A percentile compares a stretch with the other conserved stretches of the same genome.
phyloP scores from a whole-genome alignment of 2,888 invertebrate genomes.

The Amiota communis region DNA sequence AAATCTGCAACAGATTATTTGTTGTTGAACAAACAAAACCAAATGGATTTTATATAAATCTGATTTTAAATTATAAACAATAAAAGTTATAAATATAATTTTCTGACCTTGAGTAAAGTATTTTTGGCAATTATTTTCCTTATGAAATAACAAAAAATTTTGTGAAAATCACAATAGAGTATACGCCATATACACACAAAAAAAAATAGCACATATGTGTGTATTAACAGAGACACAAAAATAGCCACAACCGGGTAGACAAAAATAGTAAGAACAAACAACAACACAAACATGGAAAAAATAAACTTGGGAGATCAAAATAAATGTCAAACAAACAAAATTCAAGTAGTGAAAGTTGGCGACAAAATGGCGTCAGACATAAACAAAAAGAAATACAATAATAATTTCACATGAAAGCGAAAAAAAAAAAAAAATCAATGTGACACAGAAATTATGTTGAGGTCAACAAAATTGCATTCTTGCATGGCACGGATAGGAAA shows the following conservation, averaged over 20 bases:
- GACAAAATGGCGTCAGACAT: slow-evolving; percentile 17
- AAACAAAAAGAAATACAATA: not conserved
- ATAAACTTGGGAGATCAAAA: not conserved
- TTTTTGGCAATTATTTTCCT: slow-evolving; percentile 20
- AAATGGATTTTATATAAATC: not conserved
- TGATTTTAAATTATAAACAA: not conserved
- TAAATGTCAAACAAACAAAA: not conserved
- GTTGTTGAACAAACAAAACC: not conserved
- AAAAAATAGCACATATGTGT: not conserved
- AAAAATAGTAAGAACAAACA: not conserved
- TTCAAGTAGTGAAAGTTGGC: slow-evolving; percentile 18
- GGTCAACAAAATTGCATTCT: slow-evolving; percentile 9
- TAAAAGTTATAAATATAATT: slow-evolving; percentile 24
- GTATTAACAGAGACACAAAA: not conserved
- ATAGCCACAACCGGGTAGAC: not conserved
- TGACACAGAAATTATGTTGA: slow-evolving; percentile 10
- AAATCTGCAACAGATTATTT: too few relatives aligned
- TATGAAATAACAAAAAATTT: not conserved
- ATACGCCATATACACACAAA: slow-evolving; percentile 21
- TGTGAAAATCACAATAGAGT: not conserved
- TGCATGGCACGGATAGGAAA: not conserved
- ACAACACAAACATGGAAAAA: not conserved
- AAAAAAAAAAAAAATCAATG: not conserved
- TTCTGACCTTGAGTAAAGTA: slow-evolving; percentile 28
- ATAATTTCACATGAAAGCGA: not conserved